phyloP scores from a whole-genome alignment of 2,113 vertebrate genomes.

The Mormyrus iriodes region DNA sequence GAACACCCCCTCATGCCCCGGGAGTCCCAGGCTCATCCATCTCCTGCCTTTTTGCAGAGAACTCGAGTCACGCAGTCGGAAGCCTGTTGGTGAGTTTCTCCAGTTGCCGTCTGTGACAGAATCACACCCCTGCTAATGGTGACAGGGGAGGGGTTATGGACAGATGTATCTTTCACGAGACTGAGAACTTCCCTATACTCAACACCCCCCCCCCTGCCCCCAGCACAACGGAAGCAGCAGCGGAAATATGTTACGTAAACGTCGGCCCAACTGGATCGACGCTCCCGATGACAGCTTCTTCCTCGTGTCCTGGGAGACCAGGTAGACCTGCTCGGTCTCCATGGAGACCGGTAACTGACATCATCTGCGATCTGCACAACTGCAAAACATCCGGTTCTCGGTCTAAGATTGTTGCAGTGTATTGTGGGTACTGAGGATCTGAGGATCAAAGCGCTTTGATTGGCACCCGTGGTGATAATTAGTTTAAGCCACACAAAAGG shows the following conservation, averaged over 20 bases:
- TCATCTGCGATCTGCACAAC: neutral
- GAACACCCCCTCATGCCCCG: neutral
- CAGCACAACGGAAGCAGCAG: constrained; percentile 75
- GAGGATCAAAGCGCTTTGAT: constrained; percentile 13
- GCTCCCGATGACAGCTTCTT: constrained; percentile 85
- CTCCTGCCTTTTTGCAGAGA: constrained; percentile 57
- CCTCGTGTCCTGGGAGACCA: constrained; percentile 84
- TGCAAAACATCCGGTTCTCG: neutral
- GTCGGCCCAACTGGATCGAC: constrained; percentile 82
- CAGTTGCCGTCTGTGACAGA: neutral
- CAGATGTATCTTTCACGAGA: neutral
- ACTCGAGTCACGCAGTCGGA: constrained; percentile 64
- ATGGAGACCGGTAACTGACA: neutral
- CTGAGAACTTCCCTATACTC: neutral
- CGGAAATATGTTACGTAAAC: constrained; percentile 75
- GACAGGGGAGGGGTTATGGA: neutral
- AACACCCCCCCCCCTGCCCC: constrained; percentile 25
- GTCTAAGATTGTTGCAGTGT: neutral
- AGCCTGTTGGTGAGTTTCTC: constrained; percentile 67
- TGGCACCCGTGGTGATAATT: constrained; percentile 35
- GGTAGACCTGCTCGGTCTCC: constrained; percentile 52
- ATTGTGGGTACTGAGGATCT: neutral
- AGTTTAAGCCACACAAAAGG: constrained; percentile 30
- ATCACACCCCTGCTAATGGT: neutral
- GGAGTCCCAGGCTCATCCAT: neutral